phyloP scores from a whole-genome alignment of 2,113 vertebrate genomes.

The Pipa parva region DNA sequence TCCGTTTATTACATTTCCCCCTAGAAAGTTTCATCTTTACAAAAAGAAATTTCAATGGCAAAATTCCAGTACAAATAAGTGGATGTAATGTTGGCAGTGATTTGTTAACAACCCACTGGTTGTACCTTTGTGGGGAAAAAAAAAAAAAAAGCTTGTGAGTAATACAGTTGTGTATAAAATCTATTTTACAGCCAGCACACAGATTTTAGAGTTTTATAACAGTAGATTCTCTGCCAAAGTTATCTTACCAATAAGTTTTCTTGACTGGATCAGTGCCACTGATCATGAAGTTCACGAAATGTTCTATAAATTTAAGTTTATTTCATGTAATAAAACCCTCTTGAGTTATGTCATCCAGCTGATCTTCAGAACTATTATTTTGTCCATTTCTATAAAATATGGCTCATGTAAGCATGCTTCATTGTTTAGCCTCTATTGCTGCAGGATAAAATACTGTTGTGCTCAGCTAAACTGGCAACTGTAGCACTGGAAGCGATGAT shows the following conservation, averaged over 20 bases:
- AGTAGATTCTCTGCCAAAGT: conserved; percentile 29
- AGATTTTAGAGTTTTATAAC: conserved; percentile 16
- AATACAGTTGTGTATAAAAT: conserved; percentile 22
- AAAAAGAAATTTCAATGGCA: too few species aligned
- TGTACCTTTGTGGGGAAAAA: neutral
- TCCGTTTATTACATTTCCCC: too few species aligned
- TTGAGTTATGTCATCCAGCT: conserved; percentile 17
- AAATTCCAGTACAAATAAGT: neutral
- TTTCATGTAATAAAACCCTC: conserved; percentile 21
- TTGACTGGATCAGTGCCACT: conserved; percentile 37
- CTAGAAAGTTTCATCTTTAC: too few species aligned
- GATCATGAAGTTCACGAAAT: conserved; percentile 35
- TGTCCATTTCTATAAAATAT: conserved; percentile 29
- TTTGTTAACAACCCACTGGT: neutral
- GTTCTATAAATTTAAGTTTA: conserved; percentile 33
- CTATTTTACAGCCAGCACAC: conserved; percentile 19
- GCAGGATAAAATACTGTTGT: conserved; percentile 11
- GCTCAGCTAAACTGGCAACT: neutral
- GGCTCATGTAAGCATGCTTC: neutral
- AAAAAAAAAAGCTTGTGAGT: neutral
- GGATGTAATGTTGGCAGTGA: neutral
- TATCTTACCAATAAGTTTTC: conserved; percentile 38
- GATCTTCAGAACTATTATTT: conserved; percentile 25
- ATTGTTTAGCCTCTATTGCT: conserved; percentile 7
- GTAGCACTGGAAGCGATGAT: neutral